phyloP scores from a whole-genome alignment of 1,140 invertebrate species.

The Monochamus saltuarius region DNA sequence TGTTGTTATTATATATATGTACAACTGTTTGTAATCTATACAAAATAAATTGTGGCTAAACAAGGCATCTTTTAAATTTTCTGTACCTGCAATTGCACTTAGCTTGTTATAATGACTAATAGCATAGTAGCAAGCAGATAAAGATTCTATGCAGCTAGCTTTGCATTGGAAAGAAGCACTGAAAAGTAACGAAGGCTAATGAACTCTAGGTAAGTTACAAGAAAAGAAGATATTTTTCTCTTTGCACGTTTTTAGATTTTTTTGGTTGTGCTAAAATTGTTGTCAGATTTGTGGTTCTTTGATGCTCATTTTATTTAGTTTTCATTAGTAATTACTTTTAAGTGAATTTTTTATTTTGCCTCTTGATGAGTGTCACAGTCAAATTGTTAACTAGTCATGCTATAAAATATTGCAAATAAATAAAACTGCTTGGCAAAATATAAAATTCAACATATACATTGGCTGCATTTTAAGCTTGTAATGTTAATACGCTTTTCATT shows the following conservation, averaged over 20 bases:
- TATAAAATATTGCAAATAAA: background rate
- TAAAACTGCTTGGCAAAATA: conserved; percentile 1
- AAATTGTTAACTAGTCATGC: background rate
- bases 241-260: conserved; percentile 1
- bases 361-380: background rate
- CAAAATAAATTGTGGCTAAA: conserved; percentile 45
- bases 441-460: background rate
- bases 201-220: conserved; percentile 18
- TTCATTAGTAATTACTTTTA: conserved; percentile 1
- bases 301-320: conserved; percentile 22
- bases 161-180: background rate
- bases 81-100: background rate
- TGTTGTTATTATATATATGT: conserved; percentile 29
- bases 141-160: background rate
- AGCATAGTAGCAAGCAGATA: background rate
- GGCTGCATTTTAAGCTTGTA: conserved; percentile 2
- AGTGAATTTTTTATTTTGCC: conserved; percentile 10
- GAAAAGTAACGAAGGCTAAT: background rate
- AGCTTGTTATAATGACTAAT: conserved; percentile 1
- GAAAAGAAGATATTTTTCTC: background rate
- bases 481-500: background rate
- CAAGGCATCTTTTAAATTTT: conserved; percentile 7
- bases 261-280: conserved; percentile 46
- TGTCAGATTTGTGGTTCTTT: conserved; percentile 42
- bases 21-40: conserved; percentile 46